phyloP scores from a whole-genome alignment of 92 coral and sea anemone species.

The Palythoa heliodiscus region DNA sequence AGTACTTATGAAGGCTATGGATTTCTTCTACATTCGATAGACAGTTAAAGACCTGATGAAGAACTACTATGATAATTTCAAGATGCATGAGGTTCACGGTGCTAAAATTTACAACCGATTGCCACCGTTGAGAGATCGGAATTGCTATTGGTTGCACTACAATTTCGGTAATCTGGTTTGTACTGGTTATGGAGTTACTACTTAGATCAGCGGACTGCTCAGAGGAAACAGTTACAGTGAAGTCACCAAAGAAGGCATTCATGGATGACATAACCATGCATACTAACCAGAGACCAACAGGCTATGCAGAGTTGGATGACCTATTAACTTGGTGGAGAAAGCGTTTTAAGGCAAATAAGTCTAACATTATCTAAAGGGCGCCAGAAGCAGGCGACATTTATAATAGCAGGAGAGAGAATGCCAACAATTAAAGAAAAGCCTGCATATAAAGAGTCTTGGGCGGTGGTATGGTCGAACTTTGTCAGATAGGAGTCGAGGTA shows the following conservation, averaged over 20 bases:
- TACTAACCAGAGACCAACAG: neutral
- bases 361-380: neutral
- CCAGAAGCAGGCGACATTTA: neutral
- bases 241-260: neutral
- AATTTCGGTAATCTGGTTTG: constrained; percentile 32
- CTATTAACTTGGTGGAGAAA: neutral
- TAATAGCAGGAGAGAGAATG: neutral
- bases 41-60: constrained; percentile 12
- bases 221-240: constrained; percentile 14
- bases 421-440: neutral
- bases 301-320: neutral
- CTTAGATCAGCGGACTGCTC: neutral
- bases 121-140: constrained; percentile 23
- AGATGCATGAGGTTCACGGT: constrained; percentile 7
- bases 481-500: neutral
- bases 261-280: neutral
- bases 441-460: neutral
- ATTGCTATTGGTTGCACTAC: constrained; percentile 42
- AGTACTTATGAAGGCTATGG: neutral
- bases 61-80: constrained; percentile 5
- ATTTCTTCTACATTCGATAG: constrained; percentile 16
- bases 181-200: constrained; percentile 17
- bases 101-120: neutral
- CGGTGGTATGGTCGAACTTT: neutral
- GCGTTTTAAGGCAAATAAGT: neutral